These are phyloP conservation scores for Spheniscus mendiculus DNA, from an alignment of 2,113 vertebrate genomes.

Conservation along the genomic window DNA sequence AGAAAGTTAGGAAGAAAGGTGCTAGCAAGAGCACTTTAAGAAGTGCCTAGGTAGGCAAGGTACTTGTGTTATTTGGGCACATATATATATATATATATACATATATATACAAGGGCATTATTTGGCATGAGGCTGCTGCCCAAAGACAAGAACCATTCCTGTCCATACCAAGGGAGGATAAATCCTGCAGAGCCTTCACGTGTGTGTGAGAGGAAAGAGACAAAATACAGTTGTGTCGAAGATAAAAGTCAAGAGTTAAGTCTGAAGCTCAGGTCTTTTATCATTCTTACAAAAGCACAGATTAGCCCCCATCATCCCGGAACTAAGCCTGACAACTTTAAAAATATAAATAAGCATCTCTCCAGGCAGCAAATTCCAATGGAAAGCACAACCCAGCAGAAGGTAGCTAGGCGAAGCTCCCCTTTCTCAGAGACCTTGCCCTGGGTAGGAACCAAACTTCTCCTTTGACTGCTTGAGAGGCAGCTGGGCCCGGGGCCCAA, in stretches of 20 bases:
- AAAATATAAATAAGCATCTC: neutral
- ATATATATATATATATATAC: too few relatives aligned
- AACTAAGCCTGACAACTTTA: constrained; percentile 18
- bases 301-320: neutral
- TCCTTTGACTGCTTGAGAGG: constrained; percentile 9
- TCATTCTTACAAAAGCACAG: neutral
- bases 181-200: neutral
- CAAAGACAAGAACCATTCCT: neutral
- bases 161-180: neutral
- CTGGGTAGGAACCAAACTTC: neutral
- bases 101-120: neutral
- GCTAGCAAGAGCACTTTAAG: neutral
- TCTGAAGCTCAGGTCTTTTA: neutral
- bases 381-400: constrained; percentile 18
- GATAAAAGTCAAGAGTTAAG: neutral
- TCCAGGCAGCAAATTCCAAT: constrained; percentile 20
- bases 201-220: neutral
- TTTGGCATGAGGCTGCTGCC: neutral
- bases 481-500: constrained; percentile 8
- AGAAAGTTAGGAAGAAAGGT: neutral
- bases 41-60: neutral
- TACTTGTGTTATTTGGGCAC: neutral
- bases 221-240: neutral
- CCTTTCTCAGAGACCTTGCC: neutral
- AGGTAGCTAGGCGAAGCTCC: constrained; percentile 10